phyloP scores from a whole-genome alignment of 1,140 invertebrate species.

The Drosophila bocki region DNA sequence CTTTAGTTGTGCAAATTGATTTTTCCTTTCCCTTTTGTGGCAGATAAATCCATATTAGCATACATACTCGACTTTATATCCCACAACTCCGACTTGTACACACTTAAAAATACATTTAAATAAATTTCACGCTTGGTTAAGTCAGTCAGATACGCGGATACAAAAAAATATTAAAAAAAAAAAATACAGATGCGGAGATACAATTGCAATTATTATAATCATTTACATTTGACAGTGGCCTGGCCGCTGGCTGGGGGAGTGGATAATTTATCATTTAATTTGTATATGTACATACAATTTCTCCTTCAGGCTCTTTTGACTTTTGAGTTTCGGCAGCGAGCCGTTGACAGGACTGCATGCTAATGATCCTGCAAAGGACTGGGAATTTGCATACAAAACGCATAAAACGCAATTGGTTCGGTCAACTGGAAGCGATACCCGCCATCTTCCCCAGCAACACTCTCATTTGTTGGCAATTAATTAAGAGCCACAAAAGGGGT shows the following conservation, averaged over 20 bases:
- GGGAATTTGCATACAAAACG: constrained; percentile 79
- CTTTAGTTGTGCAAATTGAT: constrained; percentile 1
- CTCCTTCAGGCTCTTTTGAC: constrained; percentile 22
- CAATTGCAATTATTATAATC: constrained; percentile 82
- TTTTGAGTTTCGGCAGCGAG: constrained; percentile 28
- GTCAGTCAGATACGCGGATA: constrained; percentile 43
- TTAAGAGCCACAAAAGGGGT: constrained; percentile 52
- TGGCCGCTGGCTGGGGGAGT: constrained; percentile 36
- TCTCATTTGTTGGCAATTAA: constrained; percentile 70
- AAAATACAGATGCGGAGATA: constrained; percentile 42
- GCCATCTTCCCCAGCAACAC: constrained; percentile 1
- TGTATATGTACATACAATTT: constrained; percentile 2
- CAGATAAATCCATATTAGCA: constrained; percentile 36
- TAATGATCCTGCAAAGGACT: constrained; percentile 60
- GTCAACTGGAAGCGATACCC: constrained; percentile 56
- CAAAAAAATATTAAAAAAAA: constrained; percentile 15
- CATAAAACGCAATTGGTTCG: constrained; percentile 68
- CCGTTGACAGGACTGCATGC: constrained; percentile 45
- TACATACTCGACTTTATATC: constrained; percentile 30
- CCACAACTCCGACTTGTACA: constrained; percentile 65
- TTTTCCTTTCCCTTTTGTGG: constrained; percentile 15
- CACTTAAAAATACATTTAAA: constrained; percentile 84
- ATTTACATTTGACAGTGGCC: constrained; percentile 82
- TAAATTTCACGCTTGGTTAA: constrained; percentile 83
- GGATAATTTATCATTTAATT: constrained; percentile 83